phyloP scores from a whole-genome alignment of 2,888 invertebrate species.

The Fragum whitleyi region DNA sequence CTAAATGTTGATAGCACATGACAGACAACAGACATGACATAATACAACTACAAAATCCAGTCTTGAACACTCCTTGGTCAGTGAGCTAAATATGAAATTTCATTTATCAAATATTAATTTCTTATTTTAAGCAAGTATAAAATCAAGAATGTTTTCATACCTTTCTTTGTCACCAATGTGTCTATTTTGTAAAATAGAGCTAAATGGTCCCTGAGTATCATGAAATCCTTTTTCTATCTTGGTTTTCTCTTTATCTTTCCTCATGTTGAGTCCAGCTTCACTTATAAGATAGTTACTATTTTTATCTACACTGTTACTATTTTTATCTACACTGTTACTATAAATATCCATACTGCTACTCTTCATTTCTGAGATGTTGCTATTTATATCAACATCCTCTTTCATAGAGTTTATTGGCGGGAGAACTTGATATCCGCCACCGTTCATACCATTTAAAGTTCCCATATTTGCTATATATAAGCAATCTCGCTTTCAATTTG shows the following conservation, averaged over 20 bases:
- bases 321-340: conserved; percentile 34
- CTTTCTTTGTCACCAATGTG: conserved; percentile 31
- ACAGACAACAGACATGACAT: too few species aligned
- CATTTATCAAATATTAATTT: too few species aligned
- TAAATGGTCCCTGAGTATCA: conserved; percentile 37
- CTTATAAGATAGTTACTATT: conserved; percentile 5
- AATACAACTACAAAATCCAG: too few species aligned
- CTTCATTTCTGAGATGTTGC: conserved; percentile 19
- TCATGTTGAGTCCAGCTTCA: background rate
- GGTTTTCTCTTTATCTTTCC: background rate
- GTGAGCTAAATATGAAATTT: too few species aligned
- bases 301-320: conserved; percentile 34
- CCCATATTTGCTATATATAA: too few species aligned
- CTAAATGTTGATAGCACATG: too few species aligned
- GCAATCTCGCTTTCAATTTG: background rate
- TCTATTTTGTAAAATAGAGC: conserved; percentile 51
- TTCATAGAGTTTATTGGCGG: conserved; percentile 40
- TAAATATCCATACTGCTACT: conserved; percentile 37
- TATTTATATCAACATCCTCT: conserved; percentile 27
- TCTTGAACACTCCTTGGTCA: too few species aligned
- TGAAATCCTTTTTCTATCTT: background rate
- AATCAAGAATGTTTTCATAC: too few species aligned
- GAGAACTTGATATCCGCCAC: conserved; percentile 44
- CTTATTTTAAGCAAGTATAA: too few species aligned
- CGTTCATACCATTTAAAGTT: background rate